Conservation (phyloP, 2,888 invertebrate species). For the Sturmia bella region DNA sequence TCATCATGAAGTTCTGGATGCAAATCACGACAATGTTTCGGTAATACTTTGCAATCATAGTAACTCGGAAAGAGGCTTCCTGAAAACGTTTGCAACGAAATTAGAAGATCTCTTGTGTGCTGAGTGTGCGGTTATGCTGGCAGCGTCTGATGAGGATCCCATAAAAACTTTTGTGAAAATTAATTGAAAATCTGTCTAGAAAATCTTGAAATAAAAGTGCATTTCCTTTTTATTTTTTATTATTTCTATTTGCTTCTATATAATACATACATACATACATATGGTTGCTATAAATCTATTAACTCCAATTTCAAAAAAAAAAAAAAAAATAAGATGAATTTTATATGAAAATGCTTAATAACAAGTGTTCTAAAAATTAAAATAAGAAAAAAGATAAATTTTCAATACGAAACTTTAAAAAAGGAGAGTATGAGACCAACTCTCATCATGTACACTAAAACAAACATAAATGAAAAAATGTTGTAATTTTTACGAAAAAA, state of each 20-base stretch:
- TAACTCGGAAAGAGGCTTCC: constrained; percentile 95
- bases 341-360: constrained; percentile 48
- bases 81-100: constrained; percentile 84
- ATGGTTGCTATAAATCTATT: constrained; percentile 37
- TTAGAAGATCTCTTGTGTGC: constrained; percentile 78
- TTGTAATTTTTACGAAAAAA: too few relatives aligned
- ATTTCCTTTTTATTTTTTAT: constrained; percentile 45
- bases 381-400: neutral
- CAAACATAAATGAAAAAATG: too few relatives aligned
- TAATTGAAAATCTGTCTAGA: neutral
- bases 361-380: constrained; percentile 48
- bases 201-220: constrained; percentile 13
- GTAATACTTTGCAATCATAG: constrained; percentile 96
- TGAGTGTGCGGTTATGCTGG: constrained; percentile 85
- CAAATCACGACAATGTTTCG: constrained; percentile 88
- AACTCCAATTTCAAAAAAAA: constrained; percentile 31
- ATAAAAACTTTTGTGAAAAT: constrained; percentile 83
- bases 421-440: neutral
- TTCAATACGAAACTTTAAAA: neutral
- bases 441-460: neutral
- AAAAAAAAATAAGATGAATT: constrained; percentile 19
- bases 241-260: constrained; percentile 48
- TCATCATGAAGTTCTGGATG: constrained; percentile 96
- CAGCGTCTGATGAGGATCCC: constrained; percentile 90
- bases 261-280: neutral